Conservation (phyloP, 64 coral and sea anemone genomes). For the Montipora capricornis region DNA sequence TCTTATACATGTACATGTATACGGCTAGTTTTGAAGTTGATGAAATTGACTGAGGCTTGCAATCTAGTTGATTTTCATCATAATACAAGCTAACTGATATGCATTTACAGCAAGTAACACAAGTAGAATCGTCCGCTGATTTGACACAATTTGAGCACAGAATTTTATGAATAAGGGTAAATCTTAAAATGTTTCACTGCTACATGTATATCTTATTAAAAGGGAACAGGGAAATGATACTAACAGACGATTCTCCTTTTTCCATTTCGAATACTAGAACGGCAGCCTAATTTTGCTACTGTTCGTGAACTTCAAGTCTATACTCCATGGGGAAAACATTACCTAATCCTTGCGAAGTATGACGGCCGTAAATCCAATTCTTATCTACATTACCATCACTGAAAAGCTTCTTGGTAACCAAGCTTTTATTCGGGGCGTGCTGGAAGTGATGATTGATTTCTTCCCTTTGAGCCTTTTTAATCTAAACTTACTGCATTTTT, state of each 20-base stretch:
- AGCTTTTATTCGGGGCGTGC: too few species aligned
- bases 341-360: too few species aligned
- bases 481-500: too few species aligned
- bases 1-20: too few species aligned
- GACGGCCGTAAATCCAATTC: too few species aligned
- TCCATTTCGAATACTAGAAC: background rate
- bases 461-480: too few species aligned
- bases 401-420: too few species aligned
- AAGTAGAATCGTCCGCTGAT: background rate
- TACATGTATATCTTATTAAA: background rate
- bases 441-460: too few species aligned
- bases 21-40: too few species aligned
- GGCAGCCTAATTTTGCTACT: slow-evolving; percentile 6
- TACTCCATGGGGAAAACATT: background rate
- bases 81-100: background rate
- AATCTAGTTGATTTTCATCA: too few species aligned
- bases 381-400: too few species aligned
- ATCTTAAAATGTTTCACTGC: background rate
- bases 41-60: too few species aligned
- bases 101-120: slow-evolving; percentile 9
- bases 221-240: background rate
- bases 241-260: background rate
- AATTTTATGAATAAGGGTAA: slow-evolving; percentile 15
- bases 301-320: background rate
- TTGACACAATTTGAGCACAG: background rate